phyloP scores from a whole-genome alignment of 2,888 invertebrate genomes.

The Lasioglossum lativentre region DNA sequence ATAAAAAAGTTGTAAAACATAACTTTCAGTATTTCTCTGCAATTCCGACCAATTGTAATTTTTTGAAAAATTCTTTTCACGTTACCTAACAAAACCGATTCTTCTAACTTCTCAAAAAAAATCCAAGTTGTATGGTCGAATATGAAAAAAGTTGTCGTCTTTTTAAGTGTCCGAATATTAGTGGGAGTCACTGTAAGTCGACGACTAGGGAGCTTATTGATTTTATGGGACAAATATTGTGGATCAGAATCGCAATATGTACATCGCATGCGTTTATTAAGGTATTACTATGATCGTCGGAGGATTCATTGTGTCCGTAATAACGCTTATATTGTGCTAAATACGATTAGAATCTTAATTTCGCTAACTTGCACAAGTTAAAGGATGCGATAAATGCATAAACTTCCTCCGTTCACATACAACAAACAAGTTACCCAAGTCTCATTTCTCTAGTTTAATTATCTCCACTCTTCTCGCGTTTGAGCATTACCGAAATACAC shows the following conservation, averaged over 20 bases:
- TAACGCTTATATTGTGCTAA: not conserved
- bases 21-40: too few species aligned
- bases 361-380: not conserved
- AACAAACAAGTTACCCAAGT: not conserved
- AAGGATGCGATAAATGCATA: not conserved
- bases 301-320: not conserved
- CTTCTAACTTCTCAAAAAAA: too few species aligned
- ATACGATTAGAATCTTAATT: not conserved
- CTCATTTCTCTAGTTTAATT: conserved; percentile 10
- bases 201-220: not conserved
- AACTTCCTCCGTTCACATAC: not conserved
- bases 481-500: conserved; percentile 4
- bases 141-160: too few species aligned
- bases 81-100: too few species aligned
- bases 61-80: too few species aligned
- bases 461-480: not conserved
- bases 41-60: too few species aligned
- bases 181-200: too few species aligned
- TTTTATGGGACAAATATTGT: too few species aligned
- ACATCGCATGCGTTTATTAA: not conserved
- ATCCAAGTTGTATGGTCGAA: too few species aligned
- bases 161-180: too few species aligned
- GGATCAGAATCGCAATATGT: too few species aligned
- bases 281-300: not conserved
- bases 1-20: too few species aligned